Evolutionary conservation across 2,888 invertebrate genomes (phyloP).

Genomic region (Dusona sp.): DNA sequence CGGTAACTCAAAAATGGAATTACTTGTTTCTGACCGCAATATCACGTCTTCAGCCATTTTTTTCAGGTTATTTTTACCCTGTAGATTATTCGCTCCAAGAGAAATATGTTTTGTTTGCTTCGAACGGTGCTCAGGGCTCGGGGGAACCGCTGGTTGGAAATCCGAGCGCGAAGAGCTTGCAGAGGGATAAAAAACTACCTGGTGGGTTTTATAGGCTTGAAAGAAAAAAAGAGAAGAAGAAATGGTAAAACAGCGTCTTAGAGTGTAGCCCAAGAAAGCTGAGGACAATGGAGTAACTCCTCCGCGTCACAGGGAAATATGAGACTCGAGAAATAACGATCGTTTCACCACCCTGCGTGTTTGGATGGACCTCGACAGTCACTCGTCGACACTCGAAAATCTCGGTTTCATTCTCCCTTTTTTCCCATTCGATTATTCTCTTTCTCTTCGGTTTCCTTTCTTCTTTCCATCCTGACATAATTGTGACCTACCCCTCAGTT

Average conservation of each 20-base stretch:
- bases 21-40: constrained; percentile 1
- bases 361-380: constrained; percentile 33
- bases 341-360: constrained; percentile 51
- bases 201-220: constrained; percentile 24
- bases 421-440: background rate
- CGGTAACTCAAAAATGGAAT: background rate
- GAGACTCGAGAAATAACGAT: constrained; percentile 78
- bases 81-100: background rate
- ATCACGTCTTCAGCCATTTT: background rate
- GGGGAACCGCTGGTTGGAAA: constrained; percentile 4
- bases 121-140: background rate
- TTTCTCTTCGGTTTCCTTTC: constrained; percentile 6
- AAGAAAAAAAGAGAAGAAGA: constrained; percentile 38
- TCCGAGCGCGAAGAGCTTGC: background rate
- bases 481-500: background rate
- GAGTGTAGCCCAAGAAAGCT: constrained; percentile 80
- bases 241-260: constrained; percentile 73
- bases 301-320: constrained; percentile 84
- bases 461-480: background rate
- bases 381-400: constrained; percentile 25
- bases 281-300: constrained; percentile 84
- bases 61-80: background rate
- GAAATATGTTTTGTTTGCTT: background rate
- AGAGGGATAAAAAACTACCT: constrained; percentile 8
- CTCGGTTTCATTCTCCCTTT: constrained; percentile 19